A percentile compares a stretch with the other conserved stretches of the same genome.
phyloP scores from a whole-genome alignment of 1,140 invertebrate species.

The Bombus terrestris region DNA sequence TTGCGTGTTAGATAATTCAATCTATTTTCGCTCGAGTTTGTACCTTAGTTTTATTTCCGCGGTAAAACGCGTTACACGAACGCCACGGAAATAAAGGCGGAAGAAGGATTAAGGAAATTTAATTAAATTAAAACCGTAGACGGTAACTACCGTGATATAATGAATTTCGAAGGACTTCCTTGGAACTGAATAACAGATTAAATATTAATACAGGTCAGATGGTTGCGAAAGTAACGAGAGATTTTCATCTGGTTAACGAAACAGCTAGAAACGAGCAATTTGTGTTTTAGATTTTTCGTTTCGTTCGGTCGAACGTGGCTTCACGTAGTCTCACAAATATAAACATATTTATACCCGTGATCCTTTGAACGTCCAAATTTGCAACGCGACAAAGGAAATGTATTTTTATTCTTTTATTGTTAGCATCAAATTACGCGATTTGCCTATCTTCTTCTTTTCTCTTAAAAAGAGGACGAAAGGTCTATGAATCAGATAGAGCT shows the following conservation, averaged over 20 bases:
- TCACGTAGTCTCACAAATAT: not conserved
- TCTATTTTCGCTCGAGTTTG: not conserved
- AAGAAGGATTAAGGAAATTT: not conserved
- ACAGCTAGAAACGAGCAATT: not conserved
- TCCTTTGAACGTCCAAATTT: not conserved
- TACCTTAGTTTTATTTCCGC: not conserved
- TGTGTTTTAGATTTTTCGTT: too few species aligned
- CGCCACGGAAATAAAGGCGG: not conserved
- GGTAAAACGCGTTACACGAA: not conserved
- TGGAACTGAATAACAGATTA: slow-evolving; percentile 1
- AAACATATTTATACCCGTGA: not conserved
- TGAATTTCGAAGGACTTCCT: not conserved
- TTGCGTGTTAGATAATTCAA: not conserved
- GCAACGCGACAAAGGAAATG: not conserved
- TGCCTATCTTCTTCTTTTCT: not conserved
- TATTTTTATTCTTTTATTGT: too few species aligned
- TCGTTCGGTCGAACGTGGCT: too few species aligned
- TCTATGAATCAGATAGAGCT: slow-evolving; percentile 15
- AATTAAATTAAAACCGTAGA: slow-evolving; percentile 20
- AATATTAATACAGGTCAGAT: not conserved
- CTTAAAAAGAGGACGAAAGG: slow-evolving; percentile 28
- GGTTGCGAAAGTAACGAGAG: not conserved
- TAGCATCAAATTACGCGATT: not conserved
- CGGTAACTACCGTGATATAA: not conserved
- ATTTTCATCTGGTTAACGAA: too few species aligned